phyloP scores from a whole-genome alignment of 2,797 vertebrate species.

The Glyptemys insculpta region DNA sequence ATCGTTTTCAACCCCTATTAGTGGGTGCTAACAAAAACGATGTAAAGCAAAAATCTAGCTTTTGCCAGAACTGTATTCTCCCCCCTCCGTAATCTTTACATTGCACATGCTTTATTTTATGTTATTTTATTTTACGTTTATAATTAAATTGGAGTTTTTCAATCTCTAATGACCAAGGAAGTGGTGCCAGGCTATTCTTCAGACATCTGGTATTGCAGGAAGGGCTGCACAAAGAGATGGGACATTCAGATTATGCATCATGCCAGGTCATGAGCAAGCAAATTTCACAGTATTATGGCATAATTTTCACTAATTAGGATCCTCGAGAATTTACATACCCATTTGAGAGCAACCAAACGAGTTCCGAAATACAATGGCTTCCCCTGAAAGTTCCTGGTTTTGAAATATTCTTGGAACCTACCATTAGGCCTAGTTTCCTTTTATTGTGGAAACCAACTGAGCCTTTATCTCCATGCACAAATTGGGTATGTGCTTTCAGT shows the following conservation, averaged over 20 bases:
- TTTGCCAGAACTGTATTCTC: neutral
- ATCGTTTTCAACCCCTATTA: conserved; percentile 26
- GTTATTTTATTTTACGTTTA: neutral
- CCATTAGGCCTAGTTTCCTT: neutral
- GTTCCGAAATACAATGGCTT: neutral
- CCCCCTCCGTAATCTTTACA: neutral
- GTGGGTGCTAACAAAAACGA: neutral
- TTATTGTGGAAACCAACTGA: neutral
- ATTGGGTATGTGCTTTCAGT: neutral
- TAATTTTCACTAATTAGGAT: neutral
- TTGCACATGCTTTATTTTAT: neutral
- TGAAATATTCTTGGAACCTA: rapidly evolving
- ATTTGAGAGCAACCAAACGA: neutral
- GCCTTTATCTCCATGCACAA: neutral
- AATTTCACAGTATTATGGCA: neutral
- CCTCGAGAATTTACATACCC: neutral
- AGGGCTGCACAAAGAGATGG: neutral
- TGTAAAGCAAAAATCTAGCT: neutral
- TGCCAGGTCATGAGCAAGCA: neutral
- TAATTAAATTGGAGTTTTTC: neutral
- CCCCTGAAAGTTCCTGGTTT: neutral
- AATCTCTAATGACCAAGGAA: neutral
- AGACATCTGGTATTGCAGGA: neutral
- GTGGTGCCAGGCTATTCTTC: neutral
- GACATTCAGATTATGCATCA: neutral